A percentile compares a stretch with the other conserved stretches of the same genome.
Conservation (phyloP, 2,888 invertebrate genomes). For the Nipponacmea schrenckii region DNA sequence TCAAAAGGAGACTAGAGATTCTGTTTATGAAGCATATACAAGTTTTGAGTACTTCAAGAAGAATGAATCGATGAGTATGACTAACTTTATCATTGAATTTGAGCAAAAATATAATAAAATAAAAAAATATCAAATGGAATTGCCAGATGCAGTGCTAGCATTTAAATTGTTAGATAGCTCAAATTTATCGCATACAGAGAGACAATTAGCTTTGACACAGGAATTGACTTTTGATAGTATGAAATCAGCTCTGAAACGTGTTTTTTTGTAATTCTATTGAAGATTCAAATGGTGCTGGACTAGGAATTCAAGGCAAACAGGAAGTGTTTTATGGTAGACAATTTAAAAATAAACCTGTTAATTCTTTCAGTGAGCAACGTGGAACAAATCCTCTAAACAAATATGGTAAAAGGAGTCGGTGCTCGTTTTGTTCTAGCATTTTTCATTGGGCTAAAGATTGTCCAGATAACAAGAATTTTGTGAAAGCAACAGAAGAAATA, state of each 20-base stretch:
- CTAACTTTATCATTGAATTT: conserved; percentile 7
- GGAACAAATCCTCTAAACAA: not conserved
- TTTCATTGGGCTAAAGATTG: not conserved
- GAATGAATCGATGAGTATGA: not conserved
- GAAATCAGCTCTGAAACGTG: too few relatives aligned
- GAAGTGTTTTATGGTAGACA: not conserved
- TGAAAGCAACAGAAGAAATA: not conserved
- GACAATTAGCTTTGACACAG: too few relatives aligned
- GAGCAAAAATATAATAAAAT: not conserved
- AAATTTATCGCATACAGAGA: not conserved
- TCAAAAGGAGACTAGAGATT: not conserved
- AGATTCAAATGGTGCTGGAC: not conserved
- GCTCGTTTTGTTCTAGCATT: not conserved
- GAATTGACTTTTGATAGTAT: too few relatives aligned
- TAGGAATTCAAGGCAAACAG: not conserved
- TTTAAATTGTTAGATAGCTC: conserved; percentile 14
- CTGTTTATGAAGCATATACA: not conserved
- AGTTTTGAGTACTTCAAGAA: conserved; percentile 1
- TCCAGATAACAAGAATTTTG: not conserved
- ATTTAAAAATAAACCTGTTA: not conserved
- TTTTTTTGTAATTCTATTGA: not conserved
- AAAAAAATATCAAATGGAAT: not conserved
- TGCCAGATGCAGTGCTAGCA: conserved; percentile 10
- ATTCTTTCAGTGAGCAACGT: not conserved
- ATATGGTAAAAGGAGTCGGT: not conserved